A percentile compares a stretch with the other conserved stretches of the same genome.
phyloP scores from a whole-genome alignment of 2,888 invertebrate genomes.

The Heliconius ismenius region DNA sequence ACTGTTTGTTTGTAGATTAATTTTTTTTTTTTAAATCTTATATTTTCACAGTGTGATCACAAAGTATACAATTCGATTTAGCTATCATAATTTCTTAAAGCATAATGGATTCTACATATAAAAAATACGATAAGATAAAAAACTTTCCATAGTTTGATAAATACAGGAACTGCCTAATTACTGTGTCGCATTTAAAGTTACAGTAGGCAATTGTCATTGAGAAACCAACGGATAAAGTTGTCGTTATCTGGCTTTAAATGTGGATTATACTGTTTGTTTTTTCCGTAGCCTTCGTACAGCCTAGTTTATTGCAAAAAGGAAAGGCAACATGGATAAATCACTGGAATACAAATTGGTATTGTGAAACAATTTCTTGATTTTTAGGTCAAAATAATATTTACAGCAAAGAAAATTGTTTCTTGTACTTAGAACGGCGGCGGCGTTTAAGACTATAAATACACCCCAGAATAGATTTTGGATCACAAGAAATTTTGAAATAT shows the following conservation, averaged over 20 bases:
- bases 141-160: not conserved
- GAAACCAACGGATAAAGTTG: constrained; percentile 18
- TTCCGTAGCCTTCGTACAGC: constrained; percentile 19
- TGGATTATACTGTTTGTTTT: constrained; percentile 28
- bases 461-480: not conserved
- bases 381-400: constrained; percentile 11
- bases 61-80: not conserved
- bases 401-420: not conserved
- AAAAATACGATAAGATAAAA: not conserved
- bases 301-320: constrained; percentile 30
- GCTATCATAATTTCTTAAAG: not conserved
- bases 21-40: not conserved
- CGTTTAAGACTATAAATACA: not conserved
- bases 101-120: not conserved
- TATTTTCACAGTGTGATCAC: not conserved
- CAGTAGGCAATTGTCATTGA: constrained; percentile 7
- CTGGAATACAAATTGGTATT: constrained; percentile 29
- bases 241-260: constrained; percentile 26
- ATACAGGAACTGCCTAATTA: not conserved
- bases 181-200: constrained; percentile 10
- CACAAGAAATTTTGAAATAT: not conserved
- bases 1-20: no score
- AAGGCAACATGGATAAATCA: constrained; percentile 27
- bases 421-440: not conserved
- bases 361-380: not conserved